Conservation (phyloP, 2,888 invertebrate genomes). For the Aproaerema taeniolella region DNA sequence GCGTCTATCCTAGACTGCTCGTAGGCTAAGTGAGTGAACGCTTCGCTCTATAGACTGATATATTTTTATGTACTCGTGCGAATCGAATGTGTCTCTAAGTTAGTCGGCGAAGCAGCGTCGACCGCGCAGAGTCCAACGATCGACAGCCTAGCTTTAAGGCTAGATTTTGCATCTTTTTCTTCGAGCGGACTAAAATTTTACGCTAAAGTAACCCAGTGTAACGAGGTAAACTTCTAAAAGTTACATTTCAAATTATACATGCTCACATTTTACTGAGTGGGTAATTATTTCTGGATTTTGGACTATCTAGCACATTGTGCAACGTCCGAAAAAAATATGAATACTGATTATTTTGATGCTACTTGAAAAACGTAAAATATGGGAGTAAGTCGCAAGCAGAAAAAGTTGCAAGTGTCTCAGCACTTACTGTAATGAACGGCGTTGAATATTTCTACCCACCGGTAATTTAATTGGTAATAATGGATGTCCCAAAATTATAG, state of each 20-base stretch:
- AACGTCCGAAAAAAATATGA: too few relatives aligned
- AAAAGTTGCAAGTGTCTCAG: slow-evolving; percentile 12
- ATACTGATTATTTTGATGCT: too few relatives aligned
- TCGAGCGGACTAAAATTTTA: too few relatives aligned
- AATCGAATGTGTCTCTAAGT: slow-evolving; percentile 62
- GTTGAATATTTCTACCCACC: slow-evolving; percentile 73
- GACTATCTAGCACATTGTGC: too few relatives aligned
- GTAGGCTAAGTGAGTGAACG: slow-evolving; percentile 68
- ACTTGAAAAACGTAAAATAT: not conserved
- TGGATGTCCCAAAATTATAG: slow-evolving; percentile 51
- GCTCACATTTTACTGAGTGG: too few relatives aligned
- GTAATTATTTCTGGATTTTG: too few relatives aligned
- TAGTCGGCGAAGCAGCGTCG: slow-evolving; percentile 47
- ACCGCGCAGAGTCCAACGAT: slow-evolving; percentile 51
- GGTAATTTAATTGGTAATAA: slow-evolving; percentile 76
- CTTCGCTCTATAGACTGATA: slow-evolving; percentile 69
- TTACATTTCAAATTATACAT: too few relatives aligned
- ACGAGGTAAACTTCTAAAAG: too few relatives aligned
- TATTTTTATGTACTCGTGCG: slow-evolving; percentile 69
- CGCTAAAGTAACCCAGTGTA: too few relatives aligned
- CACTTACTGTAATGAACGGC: slow-evolving; percentile 43
- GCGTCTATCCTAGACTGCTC: slow-evolving; percentile 51
- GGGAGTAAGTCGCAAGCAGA: too few relatives aligned
- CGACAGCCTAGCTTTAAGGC: slow-evolving; percentile 16
- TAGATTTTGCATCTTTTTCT: too few relatives aligned